Evolutionary conservation across 1,140 invertebrate species (phyloP), one percentile per base, ranked within the genome.

Genomic region (Penaeus indicus): DNA sequence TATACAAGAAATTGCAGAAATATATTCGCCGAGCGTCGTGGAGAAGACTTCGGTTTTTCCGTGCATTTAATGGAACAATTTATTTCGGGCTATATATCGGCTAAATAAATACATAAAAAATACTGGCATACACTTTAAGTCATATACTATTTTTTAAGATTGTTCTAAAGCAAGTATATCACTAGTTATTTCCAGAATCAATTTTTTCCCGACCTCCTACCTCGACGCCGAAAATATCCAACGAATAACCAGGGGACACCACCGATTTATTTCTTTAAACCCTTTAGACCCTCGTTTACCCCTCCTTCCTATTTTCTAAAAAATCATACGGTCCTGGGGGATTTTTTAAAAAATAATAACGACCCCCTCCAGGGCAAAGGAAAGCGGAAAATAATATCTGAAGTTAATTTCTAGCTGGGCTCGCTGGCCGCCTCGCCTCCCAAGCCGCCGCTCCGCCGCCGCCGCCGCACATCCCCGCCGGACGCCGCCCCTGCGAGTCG

Each of bases 11-110:
- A 67, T 67, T 27, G 60, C 62, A 42, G 67, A 62, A 72, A 88
- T 77, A 88, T 84, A 77, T 84, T 61, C 61, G 13, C 21, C 32
- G 60, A 78, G 69, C 75, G 61, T 62, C 72, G 81, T 83, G 81
- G 75, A 88, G 87, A 88, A 88, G 87, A 88, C 87, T 88, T 88
- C 87, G 87, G 87, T 88, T 88, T 88, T 88, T 88, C 87, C 61
- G 60, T 84, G 87, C 63, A 84, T 88, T 88, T 83, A 88, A 78
- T 78, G 81, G 87, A 88, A 84, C 77, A 88, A 88, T 88, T 88
- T 88, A 88, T 88, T 88, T 88, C 72, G 78, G 69, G 75, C 25
- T 63, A 67, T 84, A 42, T 64, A 84, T 22, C 32, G 27, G 60
- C 42, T 64, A 63, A n/a, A n/a, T 63, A 42, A 84, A 42, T 22